phyloP scores from a whole-genome alignment of 2,797 vertebrate genomes.

The Gobionotothen gibberifrons region DNA sequence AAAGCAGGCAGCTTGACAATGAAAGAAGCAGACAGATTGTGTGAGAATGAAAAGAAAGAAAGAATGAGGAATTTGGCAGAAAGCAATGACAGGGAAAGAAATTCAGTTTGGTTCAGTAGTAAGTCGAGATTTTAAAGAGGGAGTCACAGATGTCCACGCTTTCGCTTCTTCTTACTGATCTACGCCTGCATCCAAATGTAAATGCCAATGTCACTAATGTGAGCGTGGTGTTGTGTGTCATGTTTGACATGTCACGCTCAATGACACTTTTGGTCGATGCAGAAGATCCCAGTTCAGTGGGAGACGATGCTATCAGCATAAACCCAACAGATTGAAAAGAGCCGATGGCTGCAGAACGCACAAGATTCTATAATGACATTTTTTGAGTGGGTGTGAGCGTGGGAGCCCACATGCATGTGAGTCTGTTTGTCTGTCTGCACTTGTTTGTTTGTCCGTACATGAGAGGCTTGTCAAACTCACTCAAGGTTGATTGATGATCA shows the following conservation, averaged over 20 bases:
- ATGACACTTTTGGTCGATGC: slow-evolving; percentile 35
- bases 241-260: slow-evolving; percentile 42
- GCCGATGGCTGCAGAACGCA: slow-evolving; percentile 38
- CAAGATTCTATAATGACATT: slow-evolving; percentile 25
- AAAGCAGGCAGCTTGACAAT: slow-evolving; percentile 65
- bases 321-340: slow-evolving; percentile 38
- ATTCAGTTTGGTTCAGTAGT: slow-evolving; percentile 35
- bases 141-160: slow-evolving; percentile 65
- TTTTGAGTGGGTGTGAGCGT: slow-evolving; percentile 55
- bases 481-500: slow-evolving; percentile 39
- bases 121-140: slow-evolving; percentile 28
- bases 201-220: slow-evolving; percentile 51
- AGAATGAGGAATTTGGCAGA: slow-evolving; percentile 41
- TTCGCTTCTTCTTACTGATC: slow-evolving; percentile 39
- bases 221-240: slow-evolving; percentile 55
- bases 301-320: slow-evolving; percentile 32
- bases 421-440: slow-evolving; percentile 37
- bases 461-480: slow-evolving; percentile 37
- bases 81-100: slow-evolving; percentile 47
- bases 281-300: slow-evolving; percentile 30
- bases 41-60: slow-evolving; percentile 53
- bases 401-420: slow-evolving; percentile 38
- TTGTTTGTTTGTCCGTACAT: slow-evolving; percentile 23
- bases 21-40: slow-evolving; percentile 67
- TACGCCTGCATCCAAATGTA: slow-evolving; percentile 37